A percentile compares a stretch with the other conserved stretches of the same genome.
Evolutionary conservation across 2,888 invertebrate genomes (phyloP).

Genomic region (Cephus pulcher): DNA sequence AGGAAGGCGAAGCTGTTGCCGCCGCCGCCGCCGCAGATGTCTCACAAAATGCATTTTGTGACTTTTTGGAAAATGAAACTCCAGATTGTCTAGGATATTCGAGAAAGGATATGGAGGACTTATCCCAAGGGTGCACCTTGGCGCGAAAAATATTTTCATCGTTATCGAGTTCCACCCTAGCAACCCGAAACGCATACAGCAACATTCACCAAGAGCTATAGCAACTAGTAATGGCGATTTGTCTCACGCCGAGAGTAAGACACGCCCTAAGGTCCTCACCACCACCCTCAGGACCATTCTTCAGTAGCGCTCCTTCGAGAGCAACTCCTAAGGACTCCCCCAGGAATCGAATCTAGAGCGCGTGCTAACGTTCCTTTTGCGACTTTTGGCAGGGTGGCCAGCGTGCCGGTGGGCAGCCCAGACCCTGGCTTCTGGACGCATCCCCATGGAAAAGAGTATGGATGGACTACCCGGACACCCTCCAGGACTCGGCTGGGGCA

Average conservation of each 20-base stretch:
- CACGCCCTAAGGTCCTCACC: conserved; percentile 17
- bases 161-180: conserved; percentile 36
- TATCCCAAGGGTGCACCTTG: conserved; percentile 37
- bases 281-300: conserved; percentile 2
- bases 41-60: background rate
- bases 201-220: background rate
- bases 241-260: conserved; percentile 22
- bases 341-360: background rate
- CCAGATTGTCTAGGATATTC: background rate
- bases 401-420: background rate
- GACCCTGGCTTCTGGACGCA: too few species aligned
- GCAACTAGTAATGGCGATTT: conserved; percentile 24
- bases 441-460: background rate
- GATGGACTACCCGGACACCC: background rate
- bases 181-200: conserved; percentile 21
- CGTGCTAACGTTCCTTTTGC: background rate
- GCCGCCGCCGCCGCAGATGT: background rate
- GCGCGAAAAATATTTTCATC: conserved; percentile 41
- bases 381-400: background rate
- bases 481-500: too few species aligned
- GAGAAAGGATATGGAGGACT: conserved; percentile 14
- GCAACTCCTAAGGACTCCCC: background rate
- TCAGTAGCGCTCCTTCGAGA: background rate
- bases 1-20: background rate
- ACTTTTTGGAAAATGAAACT: conserved; percentile 43